These are phyloP conservation scores for Columba guinea DNA, from an alignment of 2,797 vertebrate genomes.

Conservation along the genomic window DNA sequence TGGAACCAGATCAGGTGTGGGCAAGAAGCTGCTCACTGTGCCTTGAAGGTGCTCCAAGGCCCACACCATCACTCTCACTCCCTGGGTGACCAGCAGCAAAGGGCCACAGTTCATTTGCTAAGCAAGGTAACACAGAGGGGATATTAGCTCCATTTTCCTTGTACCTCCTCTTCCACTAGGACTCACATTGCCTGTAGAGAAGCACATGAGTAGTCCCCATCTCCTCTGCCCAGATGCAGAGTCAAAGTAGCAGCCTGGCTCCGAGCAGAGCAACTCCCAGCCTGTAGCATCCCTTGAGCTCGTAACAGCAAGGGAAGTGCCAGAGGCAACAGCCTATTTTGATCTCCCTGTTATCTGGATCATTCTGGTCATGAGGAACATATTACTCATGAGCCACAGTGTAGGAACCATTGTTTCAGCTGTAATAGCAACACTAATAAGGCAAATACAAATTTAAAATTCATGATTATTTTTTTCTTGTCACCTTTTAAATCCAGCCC, in stretches of 20 bases:
- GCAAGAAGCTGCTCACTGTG: neutral
- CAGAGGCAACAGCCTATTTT: neutral
- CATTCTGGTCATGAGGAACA: neutral
- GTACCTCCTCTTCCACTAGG: neutral
- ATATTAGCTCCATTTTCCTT: neutral
- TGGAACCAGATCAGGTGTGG: neutral
- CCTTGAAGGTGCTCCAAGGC: neutral
- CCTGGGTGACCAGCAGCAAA: neutral
- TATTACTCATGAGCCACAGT: neutral
- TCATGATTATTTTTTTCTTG: neutral
- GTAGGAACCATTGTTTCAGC: neutral
- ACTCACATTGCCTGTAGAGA: accelerated
- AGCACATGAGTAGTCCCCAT: neutral
- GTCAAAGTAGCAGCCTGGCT: neutral
- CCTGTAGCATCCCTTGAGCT: neutral
- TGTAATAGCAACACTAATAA: neutral
- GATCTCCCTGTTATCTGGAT: neutral
- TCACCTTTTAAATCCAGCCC: neutral
- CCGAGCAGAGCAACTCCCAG: neutral
- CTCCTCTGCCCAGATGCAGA: neutral
- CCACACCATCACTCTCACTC: neutral
- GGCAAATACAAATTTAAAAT: neutral
- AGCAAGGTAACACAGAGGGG: neutral
- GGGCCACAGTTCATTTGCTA: neutral
- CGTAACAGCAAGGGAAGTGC: neutral